These are phyloP conservation scores for Chaunax sp. DNA, from an alignment of 2,797 vertebrate species.

Conservation along the genomic window DNA sequence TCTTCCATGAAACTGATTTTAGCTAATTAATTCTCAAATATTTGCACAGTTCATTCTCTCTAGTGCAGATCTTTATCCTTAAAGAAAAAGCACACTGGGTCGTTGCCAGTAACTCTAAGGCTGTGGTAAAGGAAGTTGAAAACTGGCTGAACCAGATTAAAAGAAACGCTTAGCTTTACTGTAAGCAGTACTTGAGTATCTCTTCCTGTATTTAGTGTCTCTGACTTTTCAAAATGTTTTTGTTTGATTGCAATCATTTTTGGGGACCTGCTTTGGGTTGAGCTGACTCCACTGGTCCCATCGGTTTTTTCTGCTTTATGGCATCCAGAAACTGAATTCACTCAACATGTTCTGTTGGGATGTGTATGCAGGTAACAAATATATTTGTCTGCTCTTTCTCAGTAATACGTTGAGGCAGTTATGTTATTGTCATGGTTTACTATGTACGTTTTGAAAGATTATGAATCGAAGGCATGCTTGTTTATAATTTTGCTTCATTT, in stretches of 20 bases:
- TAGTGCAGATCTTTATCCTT: not conserved
- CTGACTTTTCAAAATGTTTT: not conserved
- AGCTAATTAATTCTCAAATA: slow-evolving; percentile 12
- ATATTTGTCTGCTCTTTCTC: not conserved
- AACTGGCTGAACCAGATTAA: slow-evolving; percentile 47
- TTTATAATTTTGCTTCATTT: not conserved
- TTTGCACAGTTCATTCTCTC: not conserved
- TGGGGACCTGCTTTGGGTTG: slow-evolving; percentile 3
- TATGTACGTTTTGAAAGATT: no score
- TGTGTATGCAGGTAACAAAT: slow-evolving; percentile 71
- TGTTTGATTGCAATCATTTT: not conserved
- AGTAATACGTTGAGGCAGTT: no score
- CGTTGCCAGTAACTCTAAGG: slow-evolving; percentile 2
- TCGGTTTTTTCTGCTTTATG: slow-evolving; percentile 1
- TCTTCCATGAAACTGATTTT: not conserved
- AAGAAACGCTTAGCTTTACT: slow-evolving; percentile 39
- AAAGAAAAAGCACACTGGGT: not conserved
- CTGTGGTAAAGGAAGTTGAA: slow-evolving; percentile 58
- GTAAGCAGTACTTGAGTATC: slow-evolving; percentile 36
- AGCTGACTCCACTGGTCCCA: slow-evolving; percentile 18
- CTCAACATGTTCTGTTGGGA: slow-evolving; percentile 62
- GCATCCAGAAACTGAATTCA: slow-evolving; percentile 11
- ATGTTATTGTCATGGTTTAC: no score
- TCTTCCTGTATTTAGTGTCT: slow-evolving; percentile 70
- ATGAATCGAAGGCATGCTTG: no score